Evolutionary conservation across 2,113 vertebrate genomes (phyloP), one percentile per base, ranked within the genome.

Genomic region (Oreocharis arfaki): DNA sequence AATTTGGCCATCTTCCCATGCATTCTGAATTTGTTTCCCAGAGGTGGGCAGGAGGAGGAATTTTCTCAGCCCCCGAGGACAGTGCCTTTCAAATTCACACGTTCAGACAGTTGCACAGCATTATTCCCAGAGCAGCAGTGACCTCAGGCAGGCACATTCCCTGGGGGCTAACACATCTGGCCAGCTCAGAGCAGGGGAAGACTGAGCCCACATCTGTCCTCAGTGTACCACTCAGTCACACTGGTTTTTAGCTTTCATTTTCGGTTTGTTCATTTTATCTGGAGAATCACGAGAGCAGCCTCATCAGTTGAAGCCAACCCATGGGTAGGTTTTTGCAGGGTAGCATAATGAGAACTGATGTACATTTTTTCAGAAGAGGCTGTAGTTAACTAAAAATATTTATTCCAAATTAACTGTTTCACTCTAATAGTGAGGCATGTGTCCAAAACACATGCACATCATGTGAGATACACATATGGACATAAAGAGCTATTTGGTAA

Each of bases 401-500:
- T 49, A 22, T n/a, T 44, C 24, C 15, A 52, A 16, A 10, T 68
- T 52, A 80, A 52, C 16, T 53, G 11, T 83, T 95, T 85, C 35
- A 55, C 16, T 64, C 11, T 59, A 20, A 16, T 4, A 63, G 30
- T 19, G 60, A 75, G n/a, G 4, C 4, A 13, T 1, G 8, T 13
- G 41, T 20, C n/a, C 55, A 61, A 70, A 41, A 39, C 14, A 8
- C 0, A 2, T 3, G 7, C 16, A 8, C 44, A 49, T 8, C 44
- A 11, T 27, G 13, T 52, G 37, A 65, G 20, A 49, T 53, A 39
- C 37, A 32, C 6, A 2, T 12, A 22, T 9, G 24, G 53, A 37
- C 50, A 47, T 32, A 15, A 64, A 44, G 12, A 84, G 28, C 1
- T 21, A 10, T 57, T n/a, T 87, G 55, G 3, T 28, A 50, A 61